These are phyloP conservation scores for Herpetotheres cachinnans DNA, from an alignment of 2,113 vertebrate genomes.

Conservation along the genomic window DNA sequence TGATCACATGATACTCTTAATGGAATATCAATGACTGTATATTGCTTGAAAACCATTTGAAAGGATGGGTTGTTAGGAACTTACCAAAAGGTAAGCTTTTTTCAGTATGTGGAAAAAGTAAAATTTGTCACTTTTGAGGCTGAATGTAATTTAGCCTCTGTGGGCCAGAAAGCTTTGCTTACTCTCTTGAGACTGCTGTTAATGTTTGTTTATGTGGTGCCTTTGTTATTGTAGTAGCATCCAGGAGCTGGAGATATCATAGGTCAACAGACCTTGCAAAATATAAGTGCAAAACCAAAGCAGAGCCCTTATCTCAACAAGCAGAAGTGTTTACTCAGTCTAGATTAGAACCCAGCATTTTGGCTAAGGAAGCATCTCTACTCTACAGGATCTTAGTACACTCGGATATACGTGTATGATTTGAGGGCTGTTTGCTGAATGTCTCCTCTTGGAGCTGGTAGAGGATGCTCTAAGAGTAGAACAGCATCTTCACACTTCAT, in stretches of 20 bases:
- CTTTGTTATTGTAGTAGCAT: not conserved
- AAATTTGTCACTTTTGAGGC: not conserved
- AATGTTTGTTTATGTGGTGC: not conserved
- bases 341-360: not conserved
- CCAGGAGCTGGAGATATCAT: not conserved
- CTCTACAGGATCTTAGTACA: not conserved
- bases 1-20: not conserved
- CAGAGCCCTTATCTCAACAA: not conserved
- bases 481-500: not conserved
- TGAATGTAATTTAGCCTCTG: not conserved
- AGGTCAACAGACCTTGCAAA: not conserved
- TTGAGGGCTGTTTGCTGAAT: not conserved
- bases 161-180: not conserved
- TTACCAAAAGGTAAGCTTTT: not conserved
- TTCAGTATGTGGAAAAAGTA: not conserved
- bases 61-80: not conserved
- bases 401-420: not conserved
- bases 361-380: not conserved
- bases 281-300: not conserved
- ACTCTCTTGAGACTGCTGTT: not conserved
- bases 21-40: not conserved
- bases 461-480: not conserved
- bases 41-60: not conserved
- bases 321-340: not conserved
- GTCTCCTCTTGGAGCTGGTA: not conserved